These are phyloP conservation scores for Phyllostomus hastatus DNA, from an alignment of 2,113 vertebrate genomes.

Conservation along the genomic window DNA sequence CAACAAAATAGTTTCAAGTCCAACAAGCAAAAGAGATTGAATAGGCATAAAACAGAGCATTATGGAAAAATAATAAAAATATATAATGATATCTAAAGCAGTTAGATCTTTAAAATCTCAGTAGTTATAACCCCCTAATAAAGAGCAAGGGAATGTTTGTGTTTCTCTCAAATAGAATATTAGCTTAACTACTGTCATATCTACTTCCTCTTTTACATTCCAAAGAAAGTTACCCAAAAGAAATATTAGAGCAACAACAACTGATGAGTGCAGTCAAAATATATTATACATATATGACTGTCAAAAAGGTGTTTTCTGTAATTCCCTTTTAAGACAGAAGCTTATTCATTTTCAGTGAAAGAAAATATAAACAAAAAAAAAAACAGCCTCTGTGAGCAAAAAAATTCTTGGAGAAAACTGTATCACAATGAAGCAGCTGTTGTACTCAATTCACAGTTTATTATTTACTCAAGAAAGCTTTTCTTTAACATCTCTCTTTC, in stretches of 20 bases:
- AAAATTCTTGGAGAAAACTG: background rate
- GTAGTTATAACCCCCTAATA: background rate
- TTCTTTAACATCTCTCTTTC: background rate
- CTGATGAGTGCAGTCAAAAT: background rate
- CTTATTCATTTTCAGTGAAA: background rate
- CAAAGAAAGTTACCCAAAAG: conserved; percentile 46
- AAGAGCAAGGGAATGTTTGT: background rate
- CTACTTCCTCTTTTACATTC: background rate
- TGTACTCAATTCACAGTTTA: background rate
- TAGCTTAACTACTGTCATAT: conserved; percentile 46
- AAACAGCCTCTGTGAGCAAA: background rate
- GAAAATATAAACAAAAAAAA: conserved; percentile 10
- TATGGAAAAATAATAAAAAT: background rate
- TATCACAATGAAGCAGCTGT: background rate
- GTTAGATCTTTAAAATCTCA: background rate
- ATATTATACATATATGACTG: background rate
- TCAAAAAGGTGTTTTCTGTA: background rate
- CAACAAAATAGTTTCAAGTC: conserved; percentile 27
- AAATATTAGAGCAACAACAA: conserved; percentile 29
- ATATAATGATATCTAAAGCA: background rate
- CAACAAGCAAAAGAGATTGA: conserved; percentile 52
- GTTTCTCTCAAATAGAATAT: background rate
- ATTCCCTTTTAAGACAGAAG: conserved; percentile 38
- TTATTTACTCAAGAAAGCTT: background rate
- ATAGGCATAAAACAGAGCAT: background rate